These are phyloP conservation scores for Machaerirhynchus nigripectus DNA, from an alignment of 2,113 vertebrate species.

Conservation along the genomic window DNA sequence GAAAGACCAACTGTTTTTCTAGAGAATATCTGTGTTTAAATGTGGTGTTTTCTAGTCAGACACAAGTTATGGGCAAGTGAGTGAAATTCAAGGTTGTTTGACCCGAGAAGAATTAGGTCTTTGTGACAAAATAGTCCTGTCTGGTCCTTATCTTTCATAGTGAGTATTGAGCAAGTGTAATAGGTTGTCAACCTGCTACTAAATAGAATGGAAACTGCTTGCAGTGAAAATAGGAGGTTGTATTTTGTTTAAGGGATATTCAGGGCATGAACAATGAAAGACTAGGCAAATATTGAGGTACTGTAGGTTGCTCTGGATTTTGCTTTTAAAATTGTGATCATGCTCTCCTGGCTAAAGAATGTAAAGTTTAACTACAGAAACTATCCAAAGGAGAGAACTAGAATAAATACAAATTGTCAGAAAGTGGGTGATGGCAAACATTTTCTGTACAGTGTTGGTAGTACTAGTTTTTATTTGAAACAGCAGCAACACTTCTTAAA, in stretches of 20 bases:
- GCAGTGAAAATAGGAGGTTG: not conserved
- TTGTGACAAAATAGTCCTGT: not conserved
- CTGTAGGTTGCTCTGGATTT: not conserved
- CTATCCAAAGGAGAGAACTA: not conserved
- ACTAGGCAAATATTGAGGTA: not conserved
- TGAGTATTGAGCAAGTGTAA: not conserved
- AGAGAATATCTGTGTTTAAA: not conserved
- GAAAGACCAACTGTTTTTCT: not conserved
- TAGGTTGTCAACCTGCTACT: not conserved
- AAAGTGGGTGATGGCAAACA: not conserved
- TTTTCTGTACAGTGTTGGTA: not conserved
- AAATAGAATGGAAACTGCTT: not conserved
- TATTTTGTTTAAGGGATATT: not conserved
- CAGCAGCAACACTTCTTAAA: not conserved
- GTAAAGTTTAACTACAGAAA: not conserved
- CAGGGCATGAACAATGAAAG: not conserved
- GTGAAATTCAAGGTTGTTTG: not conserved
- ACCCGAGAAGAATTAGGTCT: not conserved
- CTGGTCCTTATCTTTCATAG: not conserved
- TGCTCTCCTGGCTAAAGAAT: not conserved
- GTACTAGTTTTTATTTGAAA: not conserved
- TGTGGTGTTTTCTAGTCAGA: not conserved
- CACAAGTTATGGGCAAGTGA: not conserved
- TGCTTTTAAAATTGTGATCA: not conserved
- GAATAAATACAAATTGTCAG: not conserved